phyloP scores from a whole-genome alignment of 2,797 vertebrate species.

The Eulemur albifrons region DNA sequence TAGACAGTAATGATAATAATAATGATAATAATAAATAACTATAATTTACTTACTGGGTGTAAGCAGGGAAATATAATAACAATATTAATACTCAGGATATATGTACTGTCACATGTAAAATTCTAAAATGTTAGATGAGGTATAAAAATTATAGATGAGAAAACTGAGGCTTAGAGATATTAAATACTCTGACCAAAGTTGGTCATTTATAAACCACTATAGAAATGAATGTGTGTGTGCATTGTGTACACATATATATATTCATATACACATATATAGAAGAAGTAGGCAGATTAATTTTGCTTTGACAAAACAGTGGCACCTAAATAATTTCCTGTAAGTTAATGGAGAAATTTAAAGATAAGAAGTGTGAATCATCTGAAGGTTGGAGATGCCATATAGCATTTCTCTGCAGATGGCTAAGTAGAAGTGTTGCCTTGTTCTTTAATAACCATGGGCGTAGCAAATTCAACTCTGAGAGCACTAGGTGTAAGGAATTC shows the following conservation, averaged over 20 bases:
- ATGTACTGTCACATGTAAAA: neutral
- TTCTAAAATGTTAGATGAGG: neutral
- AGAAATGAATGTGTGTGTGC: neutral
- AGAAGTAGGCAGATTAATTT: neutral
- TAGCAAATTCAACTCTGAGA: neutral
- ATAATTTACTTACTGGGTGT: neutral
- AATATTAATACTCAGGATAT: neutral
- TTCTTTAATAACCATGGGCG: neutral
- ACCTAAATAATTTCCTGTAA: neutral
- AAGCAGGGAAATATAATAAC: neutral
- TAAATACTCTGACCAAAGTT: neutral
- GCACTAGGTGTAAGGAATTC: neutral
- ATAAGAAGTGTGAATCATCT: neutral
- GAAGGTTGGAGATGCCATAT: neutral
- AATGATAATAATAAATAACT: too few species aligned
- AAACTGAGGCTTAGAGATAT: neutral
- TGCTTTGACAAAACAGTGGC: neutral
- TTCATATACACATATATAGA: neutral
- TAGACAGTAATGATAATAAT: neutral
- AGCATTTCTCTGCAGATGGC: neutral
- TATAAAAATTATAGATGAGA: neutral
- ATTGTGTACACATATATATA: neutral
- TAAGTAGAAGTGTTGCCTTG: neutral
- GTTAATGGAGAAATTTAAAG: slow-evolving; percentile 2
- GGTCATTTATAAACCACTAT: neutral